Base-by-base conservation (phyloP, 1,140 invertebrate species). In the Drosophila bifasciata region DNA sequence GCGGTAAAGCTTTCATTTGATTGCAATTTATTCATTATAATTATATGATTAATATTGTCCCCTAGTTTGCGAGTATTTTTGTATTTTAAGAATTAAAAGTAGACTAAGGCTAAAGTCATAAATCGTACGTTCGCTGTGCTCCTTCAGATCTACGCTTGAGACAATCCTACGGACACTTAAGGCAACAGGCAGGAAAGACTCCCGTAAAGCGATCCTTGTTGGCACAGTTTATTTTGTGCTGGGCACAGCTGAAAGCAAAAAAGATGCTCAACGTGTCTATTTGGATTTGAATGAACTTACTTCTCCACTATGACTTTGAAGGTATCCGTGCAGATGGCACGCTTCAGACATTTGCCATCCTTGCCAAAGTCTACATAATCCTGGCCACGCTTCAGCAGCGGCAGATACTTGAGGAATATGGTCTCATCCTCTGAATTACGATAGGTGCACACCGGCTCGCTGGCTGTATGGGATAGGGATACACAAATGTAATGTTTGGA, bases 281-380 rank as follows among this genome's bases (percentile, higher is more conserved):
- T 23, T 16, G 15, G 46, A 36, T 45, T 8, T 15, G 9, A 1
- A n/a, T n/a, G 19, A 7, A 75, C 89, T 89, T 40, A 91, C 90
- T 85, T 79, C 55, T 91, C 89, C 17, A 91, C 72, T 7, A 69
- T 48, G 16, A 79, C 91, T 48, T 79, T 78, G 51, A 90, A 91
- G 5, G 79, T 88, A 13, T 91, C 90, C 13, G 75, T 68, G 62
- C 90, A 91, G 16, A 76, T 72, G 40, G 86, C 90, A 13, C 72
- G 70, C 63, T 89, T 91, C 2, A 90, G 53, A 56, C 90, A 91
- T 50, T 74, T 90, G 40, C 90, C 90, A 40, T 91, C 78, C 16
- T 73, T 57, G 17, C 77, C 86, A 48, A 91, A 91, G 46, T 91
- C 90, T 15, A 91, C 89, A 67, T 91, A 91, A 21, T 91, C 90